Percentiles rank a stretch among this genome's conserved stretches.
Conservation (phyloP, 92 coral and sea anemone genomes). For the Zoanthus sansibaricus region DNA sequence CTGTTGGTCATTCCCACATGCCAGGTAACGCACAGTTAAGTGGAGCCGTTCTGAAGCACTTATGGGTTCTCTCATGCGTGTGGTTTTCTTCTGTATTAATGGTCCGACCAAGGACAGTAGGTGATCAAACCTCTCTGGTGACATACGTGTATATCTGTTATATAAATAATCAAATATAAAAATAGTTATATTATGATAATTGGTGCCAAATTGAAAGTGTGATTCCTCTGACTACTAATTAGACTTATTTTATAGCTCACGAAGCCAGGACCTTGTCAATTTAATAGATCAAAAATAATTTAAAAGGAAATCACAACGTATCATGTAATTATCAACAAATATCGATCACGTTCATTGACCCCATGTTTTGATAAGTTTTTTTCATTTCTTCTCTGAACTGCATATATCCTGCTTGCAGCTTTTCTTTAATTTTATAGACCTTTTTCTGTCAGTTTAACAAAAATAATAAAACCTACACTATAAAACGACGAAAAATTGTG, state of each 20-base stretch:
- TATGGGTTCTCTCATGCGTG: slow-evolving; percentile 18
- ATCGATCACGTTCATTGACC: not conserved
- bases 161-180: no score
- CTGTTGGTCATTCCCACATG: slow-evolving; percentile 30
- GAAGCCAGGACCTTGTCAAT: slow-evolving; percentile 6
- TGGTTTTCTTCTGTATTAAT: slow-evolving; percentile 24
- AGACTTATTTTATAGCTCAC: not conserved
- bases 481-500: not conserved
- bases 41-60: slow-evolving; percentile 36
- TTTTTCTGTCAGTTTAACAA: not conserved
- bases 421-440: not conserved
- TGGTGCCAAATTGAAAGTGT: slow-evolving; percentile 5
- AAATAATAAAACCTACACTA: not conserved
- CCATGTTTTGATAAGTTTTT: not conserved
- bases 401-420: slow-evolving; percentile 6
- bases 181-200: slow-evolving; percentile 1
- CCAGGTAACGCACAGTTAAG: slow-evolving; percentile 33
- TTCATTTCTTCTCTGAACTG: slow-evolving; percentile 1
- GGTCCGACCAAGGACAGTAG: slow-evolving; percentile 38
- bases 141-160: slow-evolving; percentile 31
- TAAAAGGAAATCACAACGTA: not conserved
- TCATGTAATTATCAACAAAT: slow-evolving; percentile 1
- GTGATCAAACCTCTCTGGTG: slow-evolving; percentile 45
- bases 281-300: slow-evolving; percentile 1
- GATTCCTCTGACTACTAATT: not conserved